phyloP scores from a whole-genome alignment of 2,888 invertebrate species.

The Drosophila anceps region DNA sequence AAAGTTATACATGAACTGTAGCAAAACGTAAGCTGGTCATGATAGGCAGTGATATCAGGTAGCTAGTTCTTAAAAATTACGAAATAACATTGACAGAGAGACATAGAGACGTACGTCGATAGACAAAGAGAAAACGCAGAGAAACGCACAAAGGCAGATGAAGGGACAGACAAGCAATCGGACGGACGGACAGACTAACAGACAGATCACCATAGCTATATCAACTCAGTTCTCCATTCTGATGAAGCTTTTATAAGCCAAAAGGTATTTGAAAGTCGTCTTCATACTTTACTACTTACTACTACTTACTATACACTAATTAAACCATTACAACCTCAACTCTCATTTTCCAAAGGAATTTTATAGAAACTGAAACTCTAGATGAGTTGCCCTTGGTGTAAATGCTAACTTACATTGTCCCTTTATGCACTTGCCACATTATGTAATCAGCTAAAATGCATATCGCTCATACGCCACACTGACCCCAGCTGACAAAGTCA shows the following conservation, averaged over 20 bases:
- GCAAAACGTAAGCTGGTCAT: neutral
- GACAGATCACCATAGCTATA: neutral
- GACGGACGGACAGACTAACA: neutral
- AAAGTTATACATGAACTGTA: too few species aligned
- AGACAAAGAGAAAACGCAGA: too few species aligned
- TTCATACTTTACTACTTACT: too few species aligned
- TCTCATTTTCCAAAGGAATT: too few species aligned
- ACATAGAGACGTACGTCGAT: too few species aligned
- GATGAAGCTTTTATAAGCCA: too few species aligned
- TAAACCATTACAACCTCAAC: too few species aligned
- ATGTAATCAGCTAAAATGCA: constrained; percentile 59
- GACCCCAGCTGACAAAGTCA: constrained; percentile 63
- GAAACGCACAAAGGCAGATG: neutral
- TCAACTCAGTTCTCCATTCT: neutral
- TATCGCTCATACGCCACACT: constrained; percentile 66
- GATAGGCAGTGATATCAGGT: neutral
- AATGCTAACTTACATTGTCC: neutral
- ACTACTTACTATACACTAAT: too few species aligned
- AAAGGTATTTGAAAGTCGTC: too few species aligned
- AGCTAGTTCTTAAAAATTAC: neutral
- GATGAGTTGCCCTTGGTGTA: neutral
- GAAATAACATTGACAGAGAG: neutral
- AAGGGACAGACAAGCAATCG: neutral
- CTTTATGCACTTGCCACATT: constrained; percentile 9
- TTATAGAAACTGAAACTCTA: neutral